Percentiles rank a stretch among this genome's conserved stretches.
These are phyloP conservation scores for Nephotettix cincticeps DNA, from an alignment of 1,140 invertebrate genomes.

Conservation along the genomic window DNA sequence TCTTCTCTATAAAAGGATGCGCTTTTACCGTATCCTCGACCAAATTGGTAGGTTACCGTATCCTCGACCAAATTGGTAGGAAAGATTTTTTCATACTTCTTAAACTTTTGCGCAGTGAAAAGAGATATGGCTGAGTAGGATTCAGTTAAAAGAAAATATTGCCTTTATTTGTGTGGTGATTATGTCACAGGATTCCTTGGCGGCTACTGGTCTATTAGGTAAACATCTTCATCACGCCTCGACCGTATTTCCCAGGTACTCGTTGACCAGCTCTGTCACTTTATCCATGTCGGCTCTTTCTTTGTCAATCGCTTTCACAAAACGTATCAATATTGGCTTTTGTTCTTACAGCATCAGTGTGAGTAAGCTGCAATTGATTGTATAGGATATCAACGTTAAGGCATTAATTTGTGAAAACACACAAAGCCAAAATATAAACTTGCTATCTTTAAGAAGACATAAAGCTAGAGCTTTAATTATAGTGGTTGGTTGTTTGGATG, in stretches of 20 bases:
- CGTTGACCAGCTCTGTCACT: not conserved
- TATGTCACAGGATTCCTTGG: not conserved
- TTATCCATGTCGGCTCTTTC: not conserved
- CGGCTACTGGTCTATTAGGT: not conserved
- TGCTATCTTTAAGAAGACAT: not conserved
- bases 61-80: too few relatives aligned
- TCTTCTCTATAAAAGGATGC: too few relatives aligned
- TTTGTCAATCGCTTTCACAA: not conserved
- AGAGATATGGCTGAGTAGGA: not conserved
- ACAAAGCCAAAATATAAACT: conserved; percentile 14
- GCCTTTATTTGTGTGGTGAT: not conserved
- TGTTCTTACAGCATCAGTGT: not conserved
- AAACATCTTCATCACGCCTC: not conserved
- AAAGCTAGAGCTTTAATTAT: conserved; percentile 1
- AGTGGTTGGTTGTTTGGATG: not conserved
- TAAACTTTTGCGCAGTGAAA: not conserved
- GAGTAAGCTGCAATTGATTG: not conserved
- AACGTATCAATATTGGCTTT: not conserved
- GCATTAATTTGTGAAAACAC: not conserved
- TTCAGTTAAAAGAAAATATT: not conserved
- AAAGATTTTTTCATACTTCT: too few relatives aligned
- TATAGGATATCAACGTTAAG: not conserved
- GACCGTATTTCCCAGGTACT: not conserved
- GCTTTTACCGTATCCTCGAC: too few relatives aligned
- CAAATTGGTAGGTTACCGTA: too few relatives aligned